Percentiles rank a stretch among this genome's conserved stretches.
phyloP scores from a whole-genome alignment of 2,888 invertebrate genomes.

The Cheilosia urbana region DNA sequence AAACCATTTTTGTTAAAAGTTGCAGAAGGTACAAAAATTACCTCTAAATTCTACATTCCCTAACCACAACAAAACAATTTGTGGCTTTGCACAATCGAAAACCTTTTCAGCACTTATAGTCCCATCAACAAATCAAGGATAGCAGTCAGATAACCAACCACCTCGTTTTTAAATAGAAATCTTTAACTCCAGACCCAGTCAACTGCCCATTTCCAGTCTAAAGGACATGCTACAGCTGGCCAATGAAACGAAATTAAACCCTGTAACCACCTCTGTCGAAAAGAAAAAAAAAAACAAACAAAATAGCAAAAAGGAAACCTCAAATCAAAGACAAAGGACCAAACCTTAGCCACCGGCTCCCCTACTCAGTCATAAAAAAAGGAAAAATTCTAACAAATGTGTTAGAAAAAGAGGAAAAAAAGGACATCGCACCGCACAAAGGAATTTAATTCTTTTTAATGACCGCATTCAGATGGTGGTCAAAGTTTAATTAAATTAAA shows the following conservation, averaged over 20 bases:
- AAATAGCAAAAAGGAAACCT: slow-evolving; percentile 4
- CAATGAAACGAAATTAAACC: slow-evolving; percentile 14
- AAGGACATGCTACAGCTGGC: slow-evolving; percentile 19
- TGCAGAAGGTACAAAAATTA: no score
- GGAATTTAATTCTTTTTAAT: slow-evolving; percentile 58
- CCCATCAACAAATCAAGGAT: slow-evolving; percentile 8
- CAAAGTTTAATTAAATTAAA: slow-evolving; percentile 64
- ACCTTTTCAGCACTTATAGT: no score
- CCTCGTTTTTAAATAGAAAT: slow-evolving; percentile 5
- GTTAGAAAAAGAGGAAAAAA: slow-evolving; percentile 33
- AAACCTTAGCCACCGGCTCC: background rate
- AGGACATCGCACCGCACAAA: slow-evolving; percentile 52
- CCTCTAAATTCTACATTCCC: no score
- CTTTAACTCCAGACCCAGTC: background rate
- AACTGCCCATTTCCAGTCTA: slow-evolving; percentile 2
- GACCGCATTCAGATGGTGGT: slow-evolving; percentile 51
- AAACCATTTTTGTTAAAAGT: no score
- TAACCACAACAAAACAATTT: no score
- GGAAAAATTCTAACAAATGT: slow-evolving; percentile 42
- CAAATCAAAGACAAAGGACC: slow-evolving; percentile 36
- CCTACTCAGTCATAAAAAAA: slow-evolving; percentile 14
- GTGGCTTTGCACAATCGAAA: no score
- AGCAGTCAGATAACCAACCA: background rate
- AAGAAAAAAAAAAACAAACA: no score
- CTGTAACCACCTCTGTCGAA: background rate